Base-by-base conservation (phyloP, 2,113 vertebrate genomes). In the Bostrychus sinensis region DNA sequence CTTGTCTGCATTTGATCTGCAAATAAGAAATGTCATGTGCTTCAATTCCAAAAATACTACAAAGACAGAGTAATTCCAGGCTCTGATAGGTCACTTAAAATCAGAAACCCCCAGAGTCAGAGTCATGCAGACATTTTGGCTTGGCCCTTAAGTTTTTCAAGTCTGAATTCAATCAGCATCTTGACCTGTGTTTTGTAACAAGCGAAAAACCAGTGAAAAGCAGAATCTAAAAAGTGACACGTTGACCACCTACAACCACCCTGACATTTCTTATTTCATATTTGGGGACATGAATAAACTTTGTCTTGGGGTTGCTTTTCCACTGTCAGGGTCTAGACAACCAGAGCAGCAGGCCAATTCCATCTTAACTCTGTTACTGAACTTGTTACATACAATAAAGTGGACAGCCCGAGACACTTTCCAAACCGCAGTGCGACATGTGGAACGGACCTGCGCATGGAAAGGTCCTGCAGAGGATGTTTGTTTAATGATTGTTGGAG, bases 401-500 rank as follows among this genome's bases (percentile, higher is more conserved):
- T 83, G 67, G 46, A 1, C 1, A 11, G 69, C 70, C 56, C 17
- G 19, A 53, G 86, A 86, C 71, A 66, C 78, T 89, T 88, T 87
- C 86, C 88, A 91, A 89, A 80, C 78, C 85, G 65, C 72, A 68
- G 79, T 38, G 79, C 50, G 82, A 86, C 80, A 83, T 82, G 72
- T 80, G 78, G 74, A 83, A 67, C 53, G 61, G 84, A 76, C 69
- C 82, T 38, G 63, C 64, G 78, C 77, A 81, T 68, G 70, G 72
- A 73, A 79, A 81, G 86, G 75, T 83, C 82, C 75, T 60, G 74
- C 60, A 80, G 78, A 88, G 87, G 90, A 86, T 88, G 88, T 90
- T 87, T 87, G 84, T 79, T 87, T 87, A 85, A 83, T 80, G 85
- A 88, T 83, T 88, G 85, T 80, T 86, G 85, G 84, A 90, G 60